Evolutionary conservation across 30 jellyfish, hydroid and myxozoan genomes (phyloP).

Genomic region (Chrysaora quinquecirrha): DNA sequence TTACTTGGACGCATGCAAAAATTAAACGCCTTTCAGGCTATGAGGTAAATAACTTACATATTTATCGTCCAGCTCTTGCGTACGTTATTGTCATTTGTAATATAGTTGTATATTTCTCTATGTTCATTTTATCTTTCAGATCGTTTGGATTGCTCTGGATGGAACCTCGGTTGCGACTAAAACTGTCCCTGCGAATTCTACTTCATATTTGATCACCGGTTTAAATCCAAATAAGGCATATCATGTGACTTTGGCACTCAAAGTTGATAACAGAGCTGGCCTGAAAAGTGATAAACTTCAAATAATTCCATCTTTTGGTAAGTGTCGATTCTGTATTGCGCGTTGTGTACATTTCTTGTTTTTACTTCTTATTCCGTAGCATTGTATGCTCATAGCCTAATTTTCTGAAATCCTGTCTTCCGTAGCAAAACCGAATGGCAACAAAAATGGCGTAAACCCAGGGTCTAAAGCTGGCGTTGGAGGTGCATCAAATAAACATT

Average conservation of each 20-base stretch:
- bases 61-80: too few species aligned
- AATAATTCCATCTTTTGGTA: constrained; percentile 47
- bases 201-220: constrained; percentile 52
- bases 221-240: constrained; percentile 59
- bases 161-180: constrained; percentile 42
- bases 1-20: constrained; percentile 73
- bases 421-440: constrained; percentile 8
- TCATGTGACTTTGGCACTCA: constrained; percentile 66
- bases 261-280: constrained; percentile 48
- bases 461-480: constrained; percentile 13
- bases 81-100: too few species aligned
- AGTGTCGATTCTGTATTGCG: neutral
- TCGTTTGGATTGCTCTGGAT: constrained; percentile 58
- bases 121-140: constrained; percentile 8
- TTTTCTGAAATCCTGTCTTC: too few species aligned
- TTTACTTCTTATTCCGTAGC: too few species aligned
- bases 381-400: too few species aligned
- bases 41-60: too few species aligned
- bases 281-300: constrained; percentile 53
- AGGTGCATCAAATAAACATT: neutral
- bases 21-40: constrained; percentile 50
- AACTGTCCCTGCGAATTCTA: constrained; percentile 48
- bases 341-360: too few species aligned
- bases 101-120: neutral
- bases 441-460: neutral